These are phyloP conservation scores for Physocephala rufipes DNA, from an alignment of 2,888 invertebrate genomes.

Conservation along the genomic window DNA sequence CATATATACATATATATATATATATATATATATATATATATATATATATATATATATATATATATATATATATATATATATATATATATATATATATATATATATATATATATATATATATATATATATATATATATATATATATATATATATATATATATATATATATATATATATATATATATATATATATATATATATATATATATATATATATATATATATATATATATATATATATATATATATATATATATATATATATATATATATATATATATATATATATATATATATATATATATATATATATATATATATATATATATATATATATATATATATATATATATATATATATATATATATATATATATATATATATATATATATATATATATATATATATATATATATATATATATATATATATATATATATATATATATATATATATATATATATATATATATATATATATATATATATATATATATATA, in stretches of 20 bases:
- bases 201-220: background rate
- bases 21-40: background rate
- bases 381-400: slow-evolving; percentile 4
- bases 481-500: too few relatives aligned
- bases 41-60: too few relatives aligned
- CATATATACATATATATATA: slow-evolving; percentile 7
- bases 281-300: slow-evolving; percentile 9
- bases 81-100: background rate
- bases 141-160: background rate
- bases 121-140: slow-evolving; percentile 8
- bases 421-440: too few relatives aligned
- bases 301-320: too few relatives aligned
- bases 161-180: too few relatives aligned
- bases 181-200: slow-evolving; percentile 11
- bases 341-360: background rate
- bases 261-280: slow-evolving; percentile 1
- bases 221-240: too few relatives aligned
- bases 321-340: slow-evolving; percentile 9
- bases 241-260: too few relatives aligned
- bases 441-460: slow-evolving; percentile 8
- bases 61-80: slow-evolving; percentile 4
- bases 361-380: too few relatives aligned
- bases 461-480: background rate
- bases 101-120: too few relatives aligned
- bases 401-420: background rate